These are phyloP conservation scores for Embidobia sp. DNA, from an alignment of 2,888 invertebrate genomes.

Conservation along the genomic window DNA sequence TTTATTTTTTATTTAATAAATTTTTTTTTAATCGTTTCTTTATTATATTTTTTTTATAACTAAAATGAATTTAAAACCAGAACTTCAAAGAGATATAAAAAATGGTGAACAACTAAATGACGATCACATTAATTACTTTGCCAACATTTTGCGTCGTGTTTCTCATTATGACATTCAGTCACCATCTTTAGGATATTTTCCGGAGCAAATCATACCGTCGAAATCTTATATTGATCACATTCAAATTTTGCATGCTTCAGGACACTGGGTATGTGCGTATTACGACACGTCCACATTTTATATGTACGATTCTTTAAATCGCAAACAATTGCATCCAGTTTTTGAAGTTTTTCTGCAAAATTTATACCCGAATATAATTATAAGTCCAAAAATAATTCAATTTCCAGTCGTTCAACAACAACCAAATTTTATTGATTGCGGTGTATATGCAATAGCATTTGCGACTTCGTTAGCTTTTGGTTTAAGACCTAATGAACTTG, in stretches of 20 bases:
- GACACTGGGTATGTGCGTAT: neutral
- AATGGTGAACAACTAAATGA: neutral
- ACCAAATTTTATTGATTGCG: too few relatives aligned
- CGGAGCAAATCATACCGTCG: neutral
- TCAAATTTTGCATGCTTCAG: neutral
- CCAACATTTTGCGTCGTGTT: neutral
- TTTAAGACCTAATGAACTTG: neutral
- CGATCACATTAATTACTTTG: neutral
- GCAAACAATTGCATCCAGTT: neutral
- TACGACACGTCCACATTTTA: neutral
- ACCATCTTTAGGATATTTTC: neutral
- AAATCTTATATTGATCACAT: too few relatives aligned
- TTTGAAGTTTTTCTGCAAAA: neutral
- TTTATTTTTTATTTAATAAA: too few relatives aligned
- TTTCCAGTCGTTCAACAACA: conserved; percentile 1
- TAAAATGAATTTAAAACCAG: too few relatives aligned
- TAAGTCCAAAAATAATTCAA: neutral
- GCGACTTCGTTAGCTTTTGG: neutral
- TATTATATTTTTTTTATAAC: too few relatives aligned
- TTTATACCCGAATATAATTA: neutral
- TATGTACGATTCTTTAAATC: conserved; percentile 2
- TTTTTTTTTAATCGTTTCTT: too few relatives aligned
- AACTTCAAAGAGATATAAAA: neutral
- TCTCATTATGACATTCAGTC: neutral
- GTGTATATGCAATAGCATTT: too few relatives aligned